Base-by-base conservation (phyloP, 2,113 vertebrate genomes). In the Paradoxurus hermaphroditus region DNA sequence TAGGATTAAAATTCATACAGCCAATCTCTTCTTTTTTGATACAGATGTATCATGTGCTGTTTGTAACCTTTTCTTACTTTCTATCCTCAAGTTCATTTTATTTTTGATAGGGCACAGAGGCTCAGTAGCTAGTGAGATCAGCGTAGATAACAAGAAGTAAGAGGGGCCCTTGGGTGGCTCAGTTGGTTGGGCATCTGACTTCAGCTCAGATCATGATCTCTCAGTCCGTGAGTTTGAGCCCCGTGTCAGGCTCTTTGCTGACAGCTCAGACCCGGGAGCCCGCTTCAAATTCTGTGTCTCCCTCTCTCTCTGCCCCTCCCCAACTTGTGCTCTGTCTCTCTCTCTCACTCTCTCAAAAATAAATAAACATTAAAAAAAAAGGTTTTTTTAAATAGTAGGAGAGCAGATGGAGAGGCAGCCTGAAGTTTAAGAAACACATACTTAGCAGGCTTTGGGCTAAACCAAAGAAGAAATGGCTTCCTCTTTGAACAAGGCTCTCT, bases 1-100 rank as follows among this genome's bases (percentile, higher is more conserved):
- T 70, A 73, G 21, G 31, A 82, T 96, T 91, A 72, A 95, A 91
- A 82, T 72, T 92, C 85, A 5, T 85, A 90, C 65, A 92, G 41
- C 7, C 8, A 23, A 36, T 73, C 72, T 31, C 11, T 75, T 81
- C 78, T 62, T 84, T 67, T 77, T 86, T 29, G 29, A 53, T 79
- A 63, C 73, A 46, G 21, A 31, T 41, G 51, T 14, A 46, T 51
- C 8, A 75, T 36, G 6, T 85, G 41, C 53, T 84, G 1, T 65
- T 70, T 83, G 72, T 39, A 72, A 94, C 23, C 15, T 49, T 36
- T 85, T 25, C n/a, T 94, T 70, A 18, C 11, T 13, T 59, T 86
- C 34, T 79, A 23, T 41, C 70, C 29, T 90, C 9, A 92, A 65
- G 34, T 44, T 90, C 9, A 72, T 41, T 90, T 95, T 29, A 53